Evolutionary conservation across 1,140 invertebrate species (phyloP), one percentile per base, ranked within the genome.

Genomic region (Sycophaga agraensis): DNA sequence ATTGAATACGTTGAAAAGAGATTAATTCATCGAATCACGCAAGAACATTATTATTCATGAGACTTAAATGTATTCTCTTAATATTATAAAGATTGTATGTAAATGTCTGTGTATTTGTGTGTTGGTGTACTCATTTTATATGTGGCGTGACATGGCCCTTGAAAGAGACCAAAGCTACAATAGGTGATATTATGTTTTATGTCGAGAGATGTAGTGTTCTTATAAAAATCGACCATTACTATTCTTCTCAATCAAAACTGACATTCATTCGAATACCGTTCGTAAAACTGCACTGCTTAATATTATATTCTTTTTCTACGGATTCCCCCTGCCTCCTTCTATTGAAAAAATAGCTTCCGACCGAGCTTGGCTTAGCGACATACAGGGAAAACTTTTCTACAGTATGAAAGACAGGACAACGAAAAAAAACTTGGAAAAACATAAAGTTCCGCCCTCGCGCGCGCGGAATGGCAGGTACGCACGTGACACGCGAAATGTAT

Each of bases 391-490:
- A 9, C 14, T 48, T 37, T 17, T 9, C 43, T 35, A 46, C 14
- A 37, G n/a, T 9, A n/a, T 35, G 35, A 49, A 56, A 35, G 46
- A 35, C 9, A 14, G n/a, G 37, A 42, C n/a, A 35, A 46, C 35
- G 14, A n/a, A 49, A 26, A 28, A 14, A 9, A 2, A 16, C 28
- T 19, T 16, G 26, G 26, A 46, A 11, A 19, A 19, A 48, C n/a
- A 58, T 24, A 39, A 58, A 17, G 35, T 39, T 58, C 22, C 46
- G 46, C 35, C 45, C 56, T 40, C 35, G 31, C 59, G 50, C 50
- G 51, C 51, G 40, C 51, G 59, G 50, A 61, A 61, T 61, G 59
- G 46, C 60, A 62, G 51, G 46, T 62, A 56, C 60, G 35, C 59
- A 56, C 50, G 60, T 62, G 60, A 56, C 37, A 62, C 53, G 51